These are phyloP conservation scores for Uromys caudimaculatus DNA, from an alignment of 2,797 vertebrate genomes.

Conservation along the genomic window DNA sequence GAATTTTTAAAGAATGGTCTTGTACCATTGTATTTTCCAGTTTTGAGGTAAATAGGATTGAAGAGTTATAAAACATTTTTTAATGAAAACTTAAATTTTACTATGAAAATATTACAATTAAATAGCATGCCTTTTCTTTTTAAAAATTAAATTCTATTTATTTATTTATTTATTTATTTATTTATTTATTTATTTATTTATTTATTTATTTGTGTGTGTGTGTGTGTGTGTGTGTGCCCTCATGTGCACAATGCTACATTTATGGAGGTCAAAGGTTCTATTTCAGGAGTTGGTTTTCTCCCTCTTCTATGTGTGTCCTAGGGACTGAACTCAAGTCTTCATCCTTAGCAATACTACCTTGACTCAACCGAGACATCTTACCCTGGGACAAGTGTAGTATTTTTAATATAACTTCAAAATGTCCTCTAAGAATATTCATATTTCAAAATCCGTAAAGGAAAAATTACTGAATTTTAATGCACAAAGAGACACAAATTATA, in stretches of 20 bases:
- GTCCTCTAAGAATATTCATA: background rate
- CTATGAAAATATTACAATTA: background rate
- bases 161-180: too few species aligned
- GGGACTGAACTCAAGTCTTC: background rate
- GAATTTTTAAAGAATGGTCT: background rate
- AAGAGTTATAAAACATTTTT: background rate
- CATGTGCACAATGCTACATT: background rate
- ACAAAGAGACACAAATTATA: background rate
- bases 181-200: too few species aligned
- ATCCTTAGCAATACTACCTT: background rate
- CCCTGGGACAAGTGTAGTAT: background rate
- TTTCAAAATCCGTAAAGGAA: background rate
- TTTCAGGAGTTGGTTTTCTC: background rate
- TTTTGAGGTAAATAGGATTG: constrained; percentile 19
- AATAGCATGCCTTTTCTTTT: background rate
- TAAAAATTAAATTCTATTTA: background rate
- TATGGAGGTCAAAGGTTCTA: background rate
- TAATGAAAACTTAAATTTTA: background rate
- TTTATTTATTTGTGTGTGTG: too few species aligned
- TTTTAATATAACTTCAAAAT: background rate
- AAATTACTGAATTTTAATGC: background rate
- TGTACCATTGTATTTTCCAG: background rate
- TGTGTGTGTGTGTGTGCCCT: too few species aligned
- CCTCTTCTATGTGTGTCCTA: background rate
- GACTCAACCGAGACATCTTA: background rate